Conservation (phyloP, 2,888 invertebrate species). For the Noctuana brunneofusca region DNA sequence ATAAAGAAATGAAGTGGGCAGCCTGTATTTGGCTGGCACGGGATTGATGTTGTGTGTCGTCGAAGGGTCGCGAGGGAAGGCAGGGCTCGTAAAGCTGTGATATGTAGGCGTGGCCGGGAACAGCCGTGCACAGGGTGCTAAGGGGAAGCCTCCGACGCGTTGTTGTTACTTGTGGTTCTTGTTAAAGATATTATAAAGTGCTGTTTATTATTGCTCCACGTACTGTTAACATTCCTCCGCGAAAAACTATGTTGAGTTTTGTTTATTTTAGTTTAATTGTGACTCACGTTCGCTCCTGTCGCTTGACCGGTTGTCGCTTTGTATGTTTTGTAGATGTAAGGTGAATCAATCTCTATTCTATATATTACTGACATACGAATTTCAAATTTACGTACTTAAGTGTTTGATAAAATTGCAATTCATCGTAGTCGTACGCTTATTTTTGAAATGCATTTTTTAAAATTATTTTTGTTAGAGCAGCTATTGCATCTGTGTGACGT, state of each 20-base stretch:
- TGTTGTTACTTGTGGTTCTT: slow-evolving; percentile 74
- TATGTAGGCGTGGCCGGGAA: slow-evolving; percentile 49
- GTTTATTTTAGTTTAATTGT: slow-evolving; percentile 74
- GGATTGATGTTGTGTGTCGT: neutral
- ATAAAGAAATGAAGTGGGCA: neutral
- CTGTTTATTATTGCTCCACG: slow-evolving; percentile 75
- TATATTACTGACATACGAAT: slow-evolving; percentile 66
- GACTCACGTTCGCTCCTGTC: slow-evolving; percentile 63
- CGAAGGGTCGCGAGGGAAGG: slow-evolving; percentile 6
- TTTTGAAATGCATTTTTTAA: slow-evolving; percentile 73
- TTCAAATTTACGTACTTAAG: slow-evolving; percentile 78
- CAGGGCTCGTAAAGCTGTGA: slow-evolving; percentile 52
- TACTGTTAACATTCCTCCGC: slow-evolving; percentile 81
- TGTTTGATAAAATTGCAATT: slow-evolving; percentile 56
- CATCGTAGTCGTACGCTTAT: slow-evolving; percentile 70
- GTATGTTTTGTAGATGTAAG: slow-evolving; percentile 67
- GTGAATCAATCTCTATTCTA: slow-evolving; percentile 64
- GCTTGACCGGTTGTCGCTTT: slow-evolving; percentile 72
- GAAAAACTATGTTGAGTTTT: slow-evolving; percentile 78
- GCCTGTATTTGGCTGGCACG: neutral
- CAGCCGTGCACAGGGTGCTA: slow-evolving; percentile 78
- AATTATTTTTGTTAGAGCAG: slow-evolving; percentile 70
- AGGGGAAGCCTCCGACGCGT: slow-evolving; percentile 66
- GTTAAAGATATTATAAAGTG: slow-evolving; percentile 66
- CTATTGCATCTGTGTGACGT: slow-evolving; percentile 68